phyloP scores from a whole-genome alignment of 2,113 vertebrate genomes.

The Mohoua ochrocephala region DNA sequence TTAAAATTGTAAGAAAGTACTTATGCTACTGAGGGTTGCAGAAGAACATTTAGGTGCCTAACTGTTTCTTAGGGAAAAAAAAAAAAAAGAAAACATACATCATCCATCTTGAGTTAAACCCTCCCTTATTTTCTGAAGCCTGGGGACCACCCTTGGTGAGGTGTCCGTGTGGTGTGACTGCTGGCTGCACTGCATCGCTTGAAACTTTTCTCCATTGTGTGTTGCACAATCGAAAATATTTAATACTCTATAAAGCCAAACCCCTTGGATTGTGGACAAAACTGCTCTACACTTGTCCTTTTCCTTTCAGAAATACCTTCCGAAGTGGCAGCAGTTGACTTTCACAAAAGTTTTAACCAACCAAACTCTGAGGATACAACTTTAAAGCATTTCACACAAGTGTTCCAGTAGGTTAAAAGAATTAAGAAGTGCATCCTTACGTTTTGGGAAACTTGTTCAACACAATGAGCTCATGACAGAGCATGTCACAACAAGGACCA shows the following conservation, averaged over 20 bases:
- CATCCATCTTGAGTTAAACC: neutral
- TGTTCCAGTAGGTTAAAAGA: neutral
- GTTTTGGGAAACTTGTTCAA: neutral
- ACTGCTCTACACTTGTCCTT: neutral
- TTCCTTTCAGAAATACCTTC: neutral
- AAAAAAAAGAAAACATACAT: neutral
- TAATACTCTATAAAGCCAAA: neutral
- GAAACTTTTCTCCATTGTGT: neutral
- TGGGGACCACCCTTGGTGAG: neutral
- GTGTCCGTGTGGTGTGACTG: neutral
- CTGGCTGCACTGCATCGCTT: neutral
- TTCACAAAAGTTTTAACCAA: neutral
- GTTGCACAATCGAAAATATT: neutral
- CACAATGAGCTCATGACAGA: neutral
- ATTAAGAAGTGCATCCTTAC: neutral
- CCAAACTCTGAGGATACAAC: neutral
- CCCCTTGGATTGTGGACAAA: neutral
- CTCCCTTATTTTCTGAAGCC: neutral
- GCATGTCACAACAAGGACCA: neutral
- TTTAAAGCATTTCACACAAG: neutral
- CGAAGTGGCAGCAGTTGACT: neutral
- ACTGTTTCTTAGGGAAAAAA: accelerated
- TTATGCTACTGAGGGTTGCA: neutral
- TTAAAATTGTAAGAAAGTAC: neutral
- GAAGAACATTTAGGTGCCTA: neutral